Percentiles rank a stretch among this genome's conserved stretches.
Evolutionary conservation across 2,888 invertebrate genomes (phyloP).

Genomic region (Pasiphila rectangulata): DNA sequence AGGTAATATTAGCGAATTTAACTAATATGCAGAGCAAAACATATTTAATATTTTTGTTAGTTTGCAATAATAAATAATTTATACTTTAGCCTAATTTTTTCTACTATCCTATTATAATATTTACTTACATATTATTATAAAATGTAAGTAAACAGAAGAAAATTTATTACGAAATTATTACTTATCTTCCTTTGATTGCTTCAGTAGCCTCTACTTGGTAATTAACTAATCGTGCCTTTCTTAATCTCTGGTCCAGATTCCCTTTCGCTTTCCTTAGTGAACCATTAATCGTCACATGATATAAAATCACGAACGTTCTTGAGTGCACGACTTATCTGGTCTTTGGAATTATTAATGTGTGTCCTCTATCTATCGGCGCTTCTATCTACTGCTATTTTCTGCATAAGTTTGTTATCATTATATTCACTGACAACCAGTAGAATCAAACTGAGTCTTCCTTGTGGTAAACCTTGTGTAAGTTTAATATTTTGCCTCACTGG

Average conservation of each 20-base stretch:
- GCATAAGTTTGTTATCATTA: neutral
- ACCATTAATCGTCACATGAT: conserved; percentile 22
- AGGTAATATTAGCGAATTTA: too few relatives aligned
- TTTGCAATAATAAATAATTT: too few relatives aligned
- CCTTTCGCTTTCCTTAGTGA: conserved; percentile 26
- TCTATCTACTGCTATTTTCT: conserved; percentile 1
- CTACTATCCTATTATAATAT: too few relatives aligned
- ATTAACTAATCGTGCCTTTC: conserved; percentile 16
- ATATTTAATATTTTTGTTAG: too few relatives aligned
- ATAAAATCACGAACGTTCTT: conserved; percentile 20
- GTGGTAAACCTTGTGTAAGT: too few relatives aligned
- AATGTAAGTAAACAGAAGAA: too few relatives aligned
- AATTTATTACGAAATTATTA: neutral
- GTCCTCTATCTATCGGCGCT: conserved; percentile 11
- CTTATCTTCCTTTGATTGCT: too few relatives aligned
- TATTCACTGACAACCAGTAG: neutral
- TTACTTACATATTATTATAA: too few relatives aligned
- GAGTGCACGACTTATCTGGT: conserved; percentile 16
- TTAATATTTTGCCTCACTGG: too few relatives aligned
- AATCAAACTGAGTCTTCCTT: neutral
- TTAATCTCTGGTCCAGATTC: conserved; percentile 24
- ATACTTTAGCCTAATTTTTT: too few relatives aligned
- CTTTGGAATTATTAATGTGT: conserved; percentile 11
- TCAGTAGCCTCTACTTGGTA: conserved; percentile 43
- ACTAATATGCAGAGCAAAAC: too few relatives aligned